These are phyloP conservation scores for Lamellibrachia luymesi DNA, from an alignment of 1,140 invertebrate genomes.

Conservation along the genomic window DNA sequence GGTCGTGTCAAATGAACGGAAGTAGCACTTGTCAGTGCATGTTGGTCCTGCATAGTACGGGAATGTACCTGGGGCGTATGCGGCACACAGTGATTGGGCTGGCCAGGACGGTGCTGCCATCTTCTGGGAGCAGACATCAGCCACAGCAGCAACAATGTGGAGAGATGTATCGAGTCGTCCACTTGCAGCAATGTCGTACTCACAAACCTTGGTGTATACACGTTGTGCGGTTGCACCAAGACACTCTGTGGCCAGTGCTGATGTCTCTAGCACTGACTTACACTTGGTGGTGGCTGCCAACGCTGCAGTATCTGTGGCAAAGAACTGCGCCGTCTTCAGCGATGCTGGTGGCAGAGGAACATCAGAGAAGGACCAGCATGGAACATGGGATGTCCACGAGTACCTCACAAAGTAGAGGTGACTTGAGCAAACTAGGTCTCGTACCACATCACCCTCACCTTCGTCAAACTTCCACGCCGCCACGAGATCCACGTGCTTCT, in stretches of 20 bases:
- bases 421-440: slow-evolving; percentile 24
- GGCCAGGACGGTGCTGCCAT: not conserved
- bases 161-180: not conserved
- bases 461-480: slow-evolving; percentile 38
- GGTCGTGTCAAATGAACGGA: slow-evolving; percentile 27
- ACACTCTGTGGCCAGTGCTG: slow-evolving; percentile 17
- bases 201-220: slow-evolving; percentile 32
- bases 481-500: slow-evolving; percentile 15
- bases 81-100: not conserved
- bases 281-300: slow-evolving; percentile 24
- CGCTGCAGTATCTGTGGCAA: slow-evolving; percentile 12
- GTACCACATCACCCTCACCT: slow-evolving; percentile 29
- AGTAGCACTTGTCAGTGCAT: slow-evolving; percentile 31
- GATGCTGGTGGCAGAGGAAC: slow-evolving; percentile 19
- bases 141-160: not conserved
- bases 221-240: slow-evolving; percentile 14
- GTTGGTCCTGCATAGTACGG: not conserved
- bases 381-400: not conserved
- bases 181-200: slow-evolving; percentile 33
- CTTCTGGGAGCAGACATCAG: not conserved
- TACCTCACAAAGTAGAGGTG: slow-evolving; percentile 28
- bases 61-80: slow-evolving; percentile 1
- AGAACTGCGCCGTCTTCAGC: slow-evolving; percentile 13
- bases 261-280: slow-evolving; percentile 14
- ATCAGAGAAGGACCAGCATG: slow-evolving; percentile 28